Evolutionary conservation across 2,888 invertebrate genomes (phyloP), one percentile per base, ranked within the genome.

Genomic region (Acronicta aceris): DNA sequence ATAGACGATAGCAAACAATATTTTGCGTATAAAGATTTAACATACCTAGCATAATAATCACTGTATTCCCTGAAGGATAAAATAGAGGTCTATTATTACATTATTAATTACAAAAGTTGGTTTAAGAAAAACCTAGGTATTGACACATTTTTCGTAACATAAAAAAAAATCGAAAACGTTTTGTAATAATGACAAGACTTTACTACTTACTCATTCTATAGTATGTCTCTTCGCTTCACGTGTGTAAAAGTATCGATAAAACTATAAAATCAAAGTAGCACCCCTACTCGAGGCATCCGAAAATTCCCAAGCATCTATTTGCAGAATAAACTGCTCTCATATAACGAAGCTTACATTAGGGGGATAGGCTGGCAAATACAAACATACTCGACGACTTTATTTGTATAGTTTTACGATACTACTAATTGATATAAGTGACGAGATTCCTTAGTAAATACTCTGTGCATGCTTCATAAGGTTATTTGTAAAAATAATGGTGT

Each of bases 341-440:
- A 49, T 54, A 51, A 17, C 56, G n/a, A 38, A 9, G 46, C 27
- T 51, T 65, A 60, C 57, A 56, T 71, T 71, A 71, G 56, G 59
- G 21, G 27, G 53, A 61, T 58, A 49, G 36, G 36, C 15, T 27
- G 21, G 53, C 46, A 68, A 36, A 60, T 30, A 50, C 36, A 38
- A 42, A 47, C 38, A 71, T 27, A 52, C 6, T 33, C 13, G 42
- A 43, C 4, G 30, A 45, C 17, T 55, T 59, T 52, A 69, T 65
- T 69, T 74, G 50, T 65, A 42, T n/a, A 55, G 47, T 61, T 69
- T 73, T 30, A 54, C 56, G 58, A 47, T 56, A 64, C 38, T 63
- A 13, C 40, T 25, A 8, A 30, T 12, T 43, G 38, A 52, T 10
- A 45, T 5, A 45, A 40, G 6, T 16, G 15, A 25, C 41, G 27